These are phyloP conservation scores for Metallyticus violacea DNA, from an alignment of 2,888 invertebrate species.

Conservation along the genomic window DNA sequence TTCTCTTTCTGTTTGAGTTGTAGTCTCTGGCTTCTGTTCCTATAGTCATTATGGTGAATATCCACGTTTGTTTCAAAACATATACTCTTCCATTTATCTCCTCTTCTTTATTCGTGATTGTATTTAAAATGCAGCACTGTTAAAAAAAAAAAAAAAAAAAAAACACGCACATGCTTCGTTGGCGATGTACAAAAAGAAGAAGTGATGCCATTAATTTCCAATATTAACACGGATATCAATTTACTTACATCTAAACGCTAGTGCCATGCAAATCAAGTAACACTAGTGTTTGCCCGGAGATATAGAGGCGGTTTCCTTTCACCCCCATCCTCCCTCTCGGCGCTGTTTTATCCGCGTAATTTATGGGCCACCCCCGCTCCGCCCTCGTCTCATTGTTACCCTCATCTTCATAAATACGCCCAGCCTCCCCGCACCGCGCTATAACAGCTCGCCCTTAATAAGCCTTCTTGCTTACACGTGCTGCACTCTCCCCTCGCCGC, in stretches of 20 bases:
- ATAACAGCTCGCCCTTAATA: background rate
- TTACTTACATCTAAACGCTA: background rate
- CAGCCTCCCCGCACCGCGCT: background rate
- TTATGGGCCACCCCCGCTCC: background rate
- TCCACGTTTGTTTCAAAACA: too few species aligned
- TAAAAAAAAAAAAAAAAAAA: too few species aligned
- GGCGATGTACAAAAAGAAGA: too few species aligned
- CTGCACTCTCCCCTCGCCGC: background rate
- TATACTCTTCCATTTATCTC: too few species aligned
- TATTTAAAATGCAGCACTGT: too few species aligned
- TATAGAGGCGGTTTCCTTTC: background rate
- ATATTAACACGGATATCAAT: background rate
- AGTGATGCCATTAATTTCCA: background rate
- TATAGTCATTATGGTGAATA: too few species aligned
- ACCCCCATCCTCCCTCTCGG: background rate
- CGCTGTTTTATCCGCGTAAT: background rate
- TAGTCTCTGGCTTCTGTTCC: too few species aligned
- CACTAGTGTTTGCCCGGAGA: too few species aligned
- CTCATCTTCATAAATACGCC: conserved; percentile 4
- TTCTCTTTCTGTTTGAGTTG: too few species aligned
- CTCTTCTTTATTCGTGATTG: too few species aligned
- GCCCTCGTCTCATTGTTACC: background rate
- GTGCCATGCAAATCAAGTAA: background rate
- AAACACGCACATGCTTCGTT: too few species aligned
- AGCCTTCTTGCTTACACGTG: background rate